A percentile compares a stretch with the other conserved stretches of the same genome.
Conservation (phyloP, 53 echinoderm and acorn worm species). For the Mesocentrotus franciscanus region DNA sequence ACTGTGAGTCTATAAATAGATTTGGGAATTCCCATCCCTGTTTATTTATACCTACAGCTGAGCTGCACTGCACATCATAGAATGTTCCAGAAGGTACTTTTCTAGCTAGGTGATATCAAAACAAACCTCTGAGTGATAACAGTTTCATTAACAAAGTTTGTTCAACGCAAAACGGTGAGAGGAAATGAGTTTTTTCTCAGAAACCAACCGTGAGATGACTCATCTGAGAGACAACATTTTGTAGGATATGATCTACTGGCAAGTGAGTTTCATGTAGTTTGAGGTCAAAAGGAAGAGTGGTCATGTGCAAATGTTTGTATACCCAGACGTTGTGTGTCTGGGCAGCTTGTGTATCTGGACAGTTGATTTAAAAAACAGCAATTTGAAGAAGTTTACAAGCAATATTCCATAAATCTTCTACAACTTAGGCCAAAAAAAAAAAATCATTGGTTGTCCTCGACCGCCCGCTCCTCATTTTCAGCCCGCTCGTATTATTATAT, state of each 20-base stretch:
- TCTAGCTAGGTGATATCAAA: neutral
- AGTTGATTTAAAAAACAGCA: no score
- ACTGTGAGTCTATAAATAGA: neutral
- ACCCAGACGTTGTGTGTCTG: no score
- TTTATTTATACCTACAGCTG: neutral
- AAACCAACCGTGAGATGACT: neutral
- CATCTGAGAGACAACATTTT: neutral
- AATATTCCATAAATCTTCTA: no score
- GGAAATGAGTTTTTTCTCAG: neutral
- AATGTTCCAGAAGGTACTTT: neutral
- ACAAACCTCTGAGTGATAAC: neutral
- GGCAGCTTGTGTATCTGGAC: no score
- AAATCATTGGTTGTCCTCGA: no score
- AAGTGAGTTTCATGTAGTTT: neutral
- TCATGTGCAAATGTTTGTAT: neutral
- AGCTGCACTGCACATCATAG: neutral
- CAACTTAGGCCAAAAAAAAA: no score
- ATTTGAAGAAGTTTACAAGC: no score
- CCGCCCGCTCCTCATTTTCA: no score
- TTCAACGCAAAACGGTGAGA: neutral
- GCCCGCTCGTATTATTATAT: no score
- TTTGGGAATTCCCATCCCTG: neutral
- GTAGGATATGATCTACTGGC: neutral
- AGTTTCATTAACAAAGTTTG: neutral
- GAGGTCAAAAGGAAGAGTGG: neutral